phyloP scores from a whole-genome alignment of 2,113 vertebrate species.

The Balaenoptera acutorostrata region DNA sequence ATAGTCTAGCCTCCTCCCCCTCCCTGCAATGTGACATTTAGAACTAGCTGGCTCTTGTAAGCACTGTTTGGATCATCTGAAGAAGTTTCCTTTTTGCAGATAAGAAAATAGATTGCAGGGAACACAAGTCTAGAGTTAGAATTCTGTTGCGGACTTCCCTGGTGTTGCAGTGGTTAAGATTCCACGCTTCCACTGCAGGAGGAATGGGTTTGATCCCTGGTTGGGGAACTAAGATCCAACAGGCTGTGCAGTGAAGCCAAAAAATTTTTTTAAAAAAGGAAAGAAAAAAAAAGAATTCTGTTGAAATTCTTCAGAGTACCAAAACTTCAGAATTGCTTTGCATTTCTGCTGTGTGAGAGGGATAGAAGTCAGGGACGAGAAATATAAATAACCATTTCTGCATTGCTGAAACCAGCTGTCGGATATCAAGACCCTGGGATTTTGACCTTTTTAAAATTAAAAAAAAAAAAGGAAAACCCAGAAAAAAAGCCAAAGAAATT shows the following conservation, averaged over 20 bases:
- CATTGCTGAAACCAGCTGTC: slow-evolving; percentile 15
- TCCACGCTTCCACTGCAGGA: not conserved
- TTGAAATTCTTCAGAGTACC: not conserved
- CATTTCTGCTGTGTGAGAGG: not conserved
- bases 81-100: not conserved
- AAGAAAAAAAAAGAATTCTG: not conserved
- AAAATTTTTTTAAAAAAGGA: not conserved
- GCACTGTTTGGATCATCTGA: not conserved
- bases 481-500: slow-evolving; percentile 38
- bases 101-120: not conserved
- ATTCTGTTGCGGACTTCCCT: not conserved
- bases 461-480: slow-evolving; percentile 13
- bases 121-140: not conserved
- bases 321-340: not conserved
- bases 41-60: not conserved
- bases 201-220: not conserved
- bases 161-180: not conserved
- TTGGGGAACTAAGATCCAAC: not conserved
- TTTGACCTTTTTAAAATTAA: slow-evolving; percentile 59
- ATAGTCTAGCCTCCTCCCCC: not conserved
- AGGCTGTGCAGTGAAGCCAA: too few species aligned
- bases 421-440: slow-evolving; percentile 24
- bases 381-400: not conserved
- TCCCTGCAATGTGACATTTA: not conserved
- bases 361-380: not conserved